Base-by-base conservation (phyloP, 2,888 invertebrate species). In the Drosophila cracens region DNA sequence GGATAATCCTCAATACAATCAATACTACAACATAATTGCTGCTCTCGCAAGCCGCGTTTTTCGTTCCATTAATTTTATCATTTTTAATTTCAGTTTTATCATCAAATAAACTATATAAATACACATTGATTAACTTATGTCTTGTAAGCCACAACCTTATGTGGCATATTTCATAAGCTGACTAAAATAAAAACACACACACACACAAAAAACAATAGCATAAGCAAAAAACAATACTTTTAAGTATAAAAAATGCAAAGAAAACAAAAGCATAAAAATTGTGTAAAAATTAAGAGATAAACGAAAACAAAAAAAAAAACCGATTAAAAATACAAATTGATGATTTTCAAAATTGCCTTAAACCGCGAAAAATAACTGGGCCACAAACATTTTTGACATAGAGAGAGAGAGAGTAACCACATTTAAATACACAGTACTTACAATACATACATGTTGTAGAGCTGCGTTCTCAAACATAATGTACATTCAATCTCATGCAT, bases 71-170 rank as follows among this genome's bases (percentile, higher is more conserved):
- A 38, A 27, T 82, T 89, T 84, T 84, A 79, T 74, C 71, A 67
- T 69, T 82, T 82, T 81, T 73, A 83, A 70, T 83, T 87, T 87
- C 86, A 81, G 63, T 68, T 82, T 79, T 73, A 82, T 66, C 86
- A 88, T 88, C 90, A 86, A 85, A 90, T 90, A 85, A 85, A 90
- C 70, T 83, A 77, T 76, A 88, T 73, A 74, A 74, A 73, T 76
- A 79, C 65, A 71, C 68, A 74, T 46, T 76, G 65, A 60, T 69
- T 59, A 61, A 65, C 56, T 69, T 80, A 74, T 70, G 73, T 75
- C 68, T 87, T 75, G 70, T 70, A 70, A 66, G 62, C 46, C 61
- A 66, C 43, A 63, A 43, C 16, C 48, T 46, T 40, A 53, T 27
- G 25, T 63, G 63, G 68, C 48, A 58, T 77, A 78, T 62, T 67